Base-by-base conservation (phyloP, 35 echinoderm and acorn worm species). In the Lytechinus pictus region DNA sequence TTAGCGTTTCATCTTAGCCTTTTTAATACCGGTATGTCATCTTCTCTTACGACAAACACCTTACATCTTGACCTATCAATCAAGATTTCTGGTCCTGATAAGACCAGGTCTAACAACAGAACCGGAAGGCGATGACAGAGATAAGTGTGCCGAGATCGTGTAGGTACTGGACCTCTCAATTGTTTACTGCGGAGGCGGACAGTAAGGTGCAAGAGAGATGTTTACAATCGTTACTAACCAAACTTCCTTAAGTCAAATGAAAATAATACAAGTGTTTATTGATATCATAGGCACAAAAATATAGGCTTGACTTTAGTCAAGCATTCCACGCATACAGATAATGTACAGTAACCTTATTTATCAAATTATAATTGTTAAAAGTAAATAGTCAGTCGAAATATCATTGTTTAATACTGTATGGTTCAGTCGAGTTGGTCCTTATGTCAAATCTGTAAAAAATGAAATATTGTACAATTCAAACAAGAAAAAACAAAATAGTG, bases 101-200 rank as follows among this genome's bases (percentile, higher is more conserved):
- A 90, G 88, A 54, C 52, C 28, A 90, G 88, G 88, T 54, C 29
- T 29, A 90, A 54, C 28, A 44, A 52, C 88, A 90, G 88, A 90
- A 90, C 88, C 88, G 88, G 88, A 90, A 90, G 88, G 52, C 88
- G 88, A 90, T 90, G 88, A 12, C 11, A 28, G 28, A 44, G 88
- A 90, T 90, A 90, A 90, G 88, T 90, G 29, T 54, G 29, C 88
- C 28, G 9, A 44, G 52, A 90, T 52, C 88, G 88, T 90, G 88
- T 90, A 52, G 88, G 88, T 90, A 90, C 88, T 90, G 88, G 88
- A 90, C 88, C 28, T 16, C 28, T 9, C 19, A 8, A 89, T 54
- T 90, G 88, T 90, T 90, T 90, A 90, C 88, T 90, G 29, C 28
- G 29, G 88, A 79, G 66, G 66, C 66, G 66, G 12, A 79, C 66